phyloP scores from a whole-genome alignment of 2,113 vertebrate species.

The Alosa alosa region DNA sequence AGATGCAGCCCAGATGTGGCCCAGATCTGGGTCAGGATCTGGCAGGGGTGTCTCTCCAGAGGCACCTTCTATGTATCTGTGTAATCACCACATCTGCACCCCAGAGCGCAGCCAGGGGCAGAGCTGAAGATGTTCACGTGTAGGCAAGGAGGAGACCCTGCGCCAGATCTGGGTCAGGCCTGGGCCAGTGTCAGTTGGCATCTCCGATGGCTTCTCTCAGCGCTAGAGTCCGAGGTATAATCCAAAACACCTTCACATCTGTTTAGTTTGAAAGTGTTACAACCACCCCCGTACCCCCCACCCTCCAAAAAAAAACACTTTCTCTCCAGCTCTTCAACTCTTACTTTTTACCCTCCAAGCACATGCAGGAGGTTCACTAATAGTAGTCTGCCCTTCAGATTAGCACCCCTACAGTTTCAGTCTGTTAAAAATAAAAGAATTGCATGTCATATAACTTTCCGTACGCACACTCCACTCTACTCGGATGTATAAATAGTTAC shows the following conservation, averaged over 20 bases:
- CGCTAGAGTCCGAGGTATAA: not conserved
- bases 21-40: not conserved
- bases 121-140: too few species aligned
- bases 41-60: not conserved
- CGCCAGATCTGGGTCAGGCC: too few species aligned
- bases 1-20: not conserved
- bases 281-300: not conserved
- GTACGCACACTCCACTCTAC: not conserved
- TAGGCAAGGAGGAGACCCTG: too few species aligned
- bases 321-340: not conserved
- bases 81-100: not conserved
- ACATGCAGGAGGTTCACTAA: not conserved
- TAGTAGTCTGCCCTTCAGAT: not conserved
- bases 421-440: not conserved
- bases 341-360: not conserved
- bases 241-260: constrained; percentile 7
- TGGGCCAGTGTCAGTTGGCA: not conserved
- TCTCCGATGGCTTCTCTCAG: not conserved
- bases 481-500: constrained; percentile 21
- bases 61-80: not conserved
- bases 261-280: not conserved
- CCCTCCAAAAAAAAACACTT: not conserved
- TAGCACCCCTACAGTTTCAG: constrained; percentile 1
- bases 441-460: not conserved
- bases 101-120: not conserved